Base-by-base conservation (phyloP, 2,113 vertebrate species). In the Emberiza fucata region DNA sequence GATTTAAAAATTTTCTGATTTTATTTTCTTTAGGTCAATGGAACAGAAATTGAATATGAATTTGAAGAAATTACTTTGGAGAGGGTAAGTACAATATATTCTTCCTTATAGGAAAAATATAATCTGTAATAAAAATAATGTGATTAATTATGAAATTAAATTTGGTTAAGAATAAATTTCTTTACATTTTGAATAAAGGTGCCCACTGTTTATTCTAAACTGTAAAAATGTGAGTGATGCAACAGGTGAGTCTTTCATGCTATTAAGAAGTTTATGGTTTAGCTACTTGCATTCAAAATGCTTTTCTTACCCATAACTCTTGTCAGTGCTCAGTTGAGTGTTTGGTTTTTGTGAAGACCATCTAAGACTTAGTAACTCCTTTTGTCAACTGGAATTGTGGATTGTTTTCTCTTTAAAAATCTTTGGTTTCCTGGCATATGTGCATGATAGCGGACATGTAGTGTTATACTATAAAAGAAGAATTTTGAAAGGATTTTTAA, bases 21-120 rank as follows among this genome's bases (percentile, higher is more conserved):
- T 81, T 35, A 45, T 96, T 95, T 96, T 96, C 33, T 92, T 83
- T 95, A 99, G 99, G 99, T 99, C 96, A 99, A 99, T 81, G 99
- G 99, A 90, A 99, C 99, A 94, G 99, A 99, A 98, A 99, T 99
- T 92, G 99, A 99, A 98, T 99, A 99, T 97, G 99, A 99, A 96
- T 99, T 99, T 98, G 99, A 99, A 98, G 99, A 99, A 98, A 99
- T 99, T 97, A 99, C 99, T 94, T 88, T 99, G 96, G 99, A 99
- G 89, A 98, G 99, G 98, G 99, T 99, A 98, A 99, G 99, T 98
- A 18, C 56, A 56, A 81, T 76, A 79, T 77, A 13, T 47, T 79
- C 35, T 79, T 19, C 45, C 14, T 70, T 56, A 31, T 5, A 81
- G 70, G 76, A 29, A 39, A 90, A 56, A 39, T 16, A 27, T 69